Conservation (phyloP, 2,113 vertebrate species). For the Gavialis gangeticus region DNA sequence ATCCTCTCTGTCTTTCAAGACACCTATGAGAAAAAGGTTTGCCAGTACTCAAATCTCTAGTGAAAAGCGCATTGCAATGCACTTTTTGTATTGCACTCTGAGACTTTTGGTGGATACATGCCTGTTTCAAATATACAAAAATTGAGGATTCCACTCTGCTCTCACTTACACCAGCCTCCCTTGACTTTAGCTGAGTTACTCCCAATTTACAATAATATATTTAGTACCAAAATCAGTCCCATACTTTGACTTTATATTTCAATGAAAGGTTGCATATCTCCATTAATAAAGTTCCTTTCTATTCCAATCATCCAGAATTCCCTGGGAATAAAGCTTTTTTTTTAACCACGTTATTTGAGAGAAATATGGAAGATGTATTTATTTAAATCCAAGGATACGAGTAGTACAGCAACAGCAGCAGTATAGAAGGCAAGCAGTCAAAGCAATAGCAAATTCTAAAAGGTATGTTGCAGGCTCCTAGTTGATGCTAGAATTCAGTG, state of each 20-base stretch:
- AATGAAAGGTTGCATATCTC: slow-evolving; percentile 63
- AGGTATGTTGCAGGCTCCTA: not conserved
- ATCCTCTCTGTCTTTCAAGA: not conserved
- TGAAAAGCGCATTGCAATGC: slow-evolving; percentile 45
- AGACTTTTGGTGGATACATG: not conserved
- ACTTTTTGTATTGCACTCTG: not conserved
- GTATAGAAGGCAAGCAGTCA: slow-evolving; percentile 20
- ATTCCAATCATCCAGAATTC: slow-evolving; percentile 47
- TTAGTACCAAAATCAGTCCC: not conserved
- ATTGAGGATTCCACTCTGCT: not conserved
- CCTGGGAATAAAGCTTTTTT: not conserved
- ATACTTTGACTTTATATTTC: slow-evolving; percentile 65
- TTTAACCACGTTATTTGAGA: slow-evolving; percentile 36
- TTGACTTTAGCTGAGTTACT: not conserved
- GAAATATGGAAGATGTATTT: slow-evolving; percentile 42
- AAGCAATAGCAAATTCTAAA: slow-evolving; percentile 3
- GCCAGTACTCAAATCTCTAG: not conserved
- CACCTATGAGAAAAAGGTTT: not conserved
- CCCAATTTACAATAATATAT: not conserved
- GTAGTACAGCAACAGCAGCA: slow-evolving; percentile 46
- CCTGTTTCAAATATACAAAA: slow-evolving; percentile 18
- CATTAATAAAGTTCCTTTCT: slow-evolving; percentile 53
- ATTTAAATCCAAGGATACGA: slow-evolving; percentile 49
- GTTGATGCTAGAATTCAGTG: slow-evolving; percentile 15
- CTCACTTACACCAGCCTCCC: not conserved